Evolutionary conservation across 2,797 vertebrate genomes (phyloP).

Genomic region (Pipistrellus nathusii): DNA sequence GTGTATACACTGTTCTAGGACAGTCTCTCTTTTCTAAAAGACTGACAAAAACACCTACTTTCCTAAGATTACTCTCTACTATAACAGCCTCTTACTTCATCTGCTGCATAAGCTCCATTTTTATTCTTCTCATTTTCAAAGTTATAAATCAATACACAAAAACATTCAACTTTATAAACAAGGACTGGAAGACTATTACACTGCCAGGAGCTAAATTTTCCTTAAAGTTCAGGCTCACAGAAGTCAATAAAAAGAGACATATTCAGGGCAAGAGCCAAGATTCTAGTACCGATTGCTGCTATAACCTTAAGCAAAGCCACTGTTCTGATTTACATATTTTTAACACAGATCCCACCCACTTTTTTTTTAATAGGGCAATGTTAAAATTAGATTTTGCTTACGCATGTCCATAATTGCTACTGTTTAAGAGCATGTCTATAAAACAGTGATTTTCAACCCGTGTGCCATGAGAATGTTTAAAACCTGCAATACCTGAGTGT

Average conservation of each 20-base stretch:
- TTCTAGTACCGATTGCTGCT: background rate
- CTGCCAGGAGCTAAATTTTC: conserved; percentile 10
- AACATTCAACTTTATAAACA: conserved; percentile 32
- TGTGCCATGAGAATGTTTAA: background rate
- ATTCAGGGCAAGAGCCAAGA: conserved; percentile 49
- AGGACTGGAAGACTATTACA: background rate
- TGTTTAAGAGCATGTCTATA: conserved; percentile 19
- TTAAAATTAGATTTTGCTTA: conserved; percentile 72
- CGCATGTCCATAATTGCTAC: background rate
- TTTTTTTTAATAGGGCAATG: conserved; percentile 60
- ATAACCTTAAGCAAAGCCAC: conserved; percentile 52
- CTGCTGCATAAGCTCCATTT: background rate
- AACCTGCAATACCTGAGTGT: background rate
- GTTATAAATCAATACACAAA: background rate
- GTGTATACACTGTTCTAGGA: background rate
- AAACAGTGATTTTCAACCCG: background rate
- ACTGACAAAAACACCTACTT: conserved; percentile 5
- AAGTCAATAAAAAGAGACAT: conserved; percentile 63
- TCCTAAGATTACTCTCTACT: background rate
- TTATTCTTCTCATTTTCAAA: conserved; percentile 22
- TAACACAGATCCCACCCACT: conserved; percentile 30
- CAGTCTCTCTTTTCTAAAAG: conserved; percentile 6
- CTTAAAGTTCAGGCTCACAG: conserved; percentile 50
- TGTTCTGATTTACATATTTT: conserved; percentile 57
- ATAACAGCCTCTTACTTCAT: background rate